Evolutionary conservation across 2,797 vertebrate species (phyloP).

Genomic region (Leptatherina wallacei): DNA sequence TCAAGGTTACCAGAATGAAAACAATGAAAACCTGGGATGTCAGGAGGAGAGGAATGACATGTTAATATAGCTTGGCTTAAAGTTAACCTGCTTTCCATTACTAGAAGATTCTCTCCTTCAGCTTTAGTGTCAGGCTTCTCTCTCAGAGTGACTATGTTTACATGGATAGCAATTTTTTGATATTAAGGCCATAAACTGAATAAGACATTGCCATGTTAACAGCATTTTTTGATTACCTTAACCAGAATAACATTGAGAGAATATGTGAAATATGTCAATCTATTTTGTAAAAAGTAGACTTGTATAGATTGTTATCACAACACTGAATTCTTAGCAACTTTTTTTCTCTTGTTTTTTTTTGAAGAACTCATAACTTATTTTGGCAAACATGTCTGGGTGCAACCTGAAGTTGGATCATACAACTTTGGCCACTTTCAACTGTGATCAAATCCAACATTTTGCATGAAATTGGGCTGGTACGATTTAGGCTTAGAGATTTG

Average conservation of each 20-base stretch:
- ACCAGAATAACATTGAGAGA: too few relatives aligned
- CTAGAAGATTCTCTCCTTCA: not conserved
- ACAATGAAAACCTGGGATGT: slow-evolving; percentile 36
- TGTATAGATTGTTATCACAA: too few relatives aligned
- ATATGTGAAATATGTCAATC: too few relatives aligned
- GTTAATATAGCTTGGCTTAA: slow-evolving; percentile 24
- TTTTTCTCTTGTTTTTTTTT: too few relatives aligned
- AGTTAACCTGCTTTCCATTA: not conserved
- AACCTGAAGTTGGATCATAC: too few relatives aligned
- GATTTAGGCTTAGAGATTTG: not conserved
- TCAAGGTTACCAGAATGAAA: slow-evolving; percentile 27
- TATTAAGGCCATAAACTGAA: not conserved
- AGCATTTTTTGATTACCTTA: too few relatives aligned
- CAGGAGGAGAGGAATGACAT: slow-evolving; percentile 34
- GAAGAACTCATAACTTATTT: too few relatives aligned
- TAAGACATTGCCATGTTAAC: too few relatives aligned
- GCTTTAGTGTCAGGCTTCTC: not conserved
- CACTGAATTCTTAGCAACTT: too few relatives aligned
- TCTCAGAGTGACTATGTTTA: not conserved
- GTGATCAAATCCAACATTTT: not conserved
- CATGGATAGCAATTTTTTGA: not conserved
- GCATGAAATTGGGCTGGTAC: not conserved
- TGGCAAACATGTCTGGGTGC: slow-evolving; percentile 2
- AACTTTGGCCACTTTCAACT: too few relatives aligned
- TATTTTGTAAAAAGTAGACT: too few relatives aligned